Percentiles rank a stretch among this genome's conserved stretches.
Evolutionary conservation across 2,113 vertebrate species (phyloP).

Genomic region (Colistium nudipinnis): DNA sequence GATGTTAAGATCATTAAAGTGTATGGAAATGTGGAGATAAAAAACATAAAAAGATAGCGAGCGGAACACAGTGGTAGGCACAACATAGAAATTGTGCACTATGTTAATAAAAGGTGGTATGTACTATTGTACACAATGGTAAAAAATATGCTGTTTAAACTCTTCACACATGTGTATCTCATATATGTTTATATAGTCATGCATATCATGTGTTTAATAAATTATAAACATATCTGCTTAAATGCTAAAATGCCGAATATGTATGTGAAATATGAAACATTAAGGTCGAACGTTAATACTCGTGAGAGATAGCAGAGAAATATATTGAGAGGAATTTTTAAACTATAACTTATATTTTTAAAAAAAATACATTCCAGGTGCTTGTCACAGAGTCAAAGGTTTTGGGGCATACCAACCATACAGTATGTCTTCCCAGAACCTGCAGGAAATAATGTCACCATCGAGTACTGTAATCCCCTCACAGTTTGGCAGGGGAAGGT

Average conservation of each 20-base stretch:
- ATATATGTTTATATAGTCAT: conserved; percentile 6
- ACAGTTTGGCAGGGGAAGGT: conserved; percentile 16
- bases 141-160: conserved; percentile 34
- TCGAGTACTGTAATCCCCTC: background rate
- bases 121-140: conserved; percentile 49
- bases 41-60: background rate
- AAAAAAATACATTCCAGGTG: conserved; percentile 22
- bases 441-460: conserved; percentile 10
- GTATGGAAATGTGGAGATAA: conserved; percentile 2
- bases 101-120: conserved; percentile 24
- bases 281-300: background rate
- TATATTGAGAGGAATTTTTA: conserved; percentile 35
- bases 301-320: background rate
- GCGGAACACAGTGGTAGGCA: background rate
- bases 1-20: background rate
- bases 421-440: conserved; percentile 24
- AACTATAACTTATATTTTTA: conserved; percentile 48
- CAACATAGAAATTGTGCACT: background rate
- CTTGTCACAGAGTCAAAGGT: conserved; percentile 24
- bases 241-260: conserved; percentile 1
- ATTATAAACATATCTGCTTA: conserved; percentile 1
- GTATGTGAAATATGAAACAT: conserved; percentile 9
- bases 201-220: background rate
- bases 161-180: conserved; percentile 11
- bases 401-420: background rate